These are phyloP conservation scores for Metalampra italica DNA, from an alignment of 2,888 invertebrate species.

Conservation along the genomic window DNA sequence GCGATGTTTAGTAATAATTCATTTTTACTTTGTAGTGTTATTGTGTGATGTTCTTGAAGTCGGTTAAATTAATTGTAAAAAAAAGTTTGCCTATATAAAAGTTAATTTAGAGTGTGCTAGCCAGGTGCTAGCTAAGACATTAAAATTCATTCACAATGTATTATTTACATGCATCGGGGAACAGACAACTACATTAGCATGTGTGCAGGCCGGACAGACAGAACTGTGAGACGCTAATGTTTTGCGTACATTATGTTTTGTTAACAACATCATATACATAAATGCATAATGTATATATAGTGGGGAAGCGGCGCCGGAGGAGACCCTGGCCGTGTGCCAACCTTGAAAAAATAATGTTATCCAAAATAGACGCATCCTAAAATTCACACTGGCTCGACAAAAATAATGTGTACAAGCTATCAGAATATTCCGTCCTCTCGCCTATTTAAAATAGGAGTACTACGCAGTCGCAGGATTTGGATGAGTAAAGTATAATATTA, in stretches of 20 bases:
- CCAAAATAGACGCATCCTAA: conserved; percentile 19
- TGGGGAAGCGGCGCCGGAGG: conserved; percentile 24
- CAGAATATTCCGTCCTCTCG: conserved; percentile 1
- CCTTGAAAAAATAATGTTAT: conserved; percentile 24
- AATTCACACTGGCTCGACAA: conserved; percentile 3
- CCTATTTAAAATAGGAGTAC: too few relatives aligned
- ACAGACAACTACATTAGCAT: neutral
- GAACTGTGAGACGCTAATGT: conserved; percentile 36
- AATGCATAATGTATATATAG: conserved; percentile 11
- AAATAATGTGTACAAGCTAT: conserved; percentile 3
- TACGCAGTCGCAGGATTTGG: too few relatives aligned
- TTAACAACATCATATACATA: conserved; percentile 27
- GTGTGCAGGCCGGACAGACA: conserved; percentile 29
- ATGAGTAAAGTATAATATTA: too few relatives aligned
- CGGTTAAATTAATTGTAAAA: too few relatives aligned
- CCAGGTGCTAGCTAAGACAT: too few relatives aligned
- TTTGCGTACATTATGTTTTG: conserved; percentile 28
- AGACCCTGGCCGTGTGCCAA: conserved; percentile 42
- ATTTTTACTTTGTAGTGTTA: too few relatives aligned
- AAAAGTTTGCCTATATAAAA: too few relatives aligned
- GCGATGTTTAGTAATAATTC: too few relatives aligned
- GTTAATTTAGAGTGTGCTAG: too few relatives aligned
- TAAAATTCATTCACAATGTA: too few relatives aligned
- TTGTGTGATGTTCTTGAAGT: too few relatives aligned
- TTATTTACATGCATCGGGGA: neutral